Base-by-base conservation (phyloP, 2,113 vertebrate species). In the Pygathrix nemaeus region DNA sequence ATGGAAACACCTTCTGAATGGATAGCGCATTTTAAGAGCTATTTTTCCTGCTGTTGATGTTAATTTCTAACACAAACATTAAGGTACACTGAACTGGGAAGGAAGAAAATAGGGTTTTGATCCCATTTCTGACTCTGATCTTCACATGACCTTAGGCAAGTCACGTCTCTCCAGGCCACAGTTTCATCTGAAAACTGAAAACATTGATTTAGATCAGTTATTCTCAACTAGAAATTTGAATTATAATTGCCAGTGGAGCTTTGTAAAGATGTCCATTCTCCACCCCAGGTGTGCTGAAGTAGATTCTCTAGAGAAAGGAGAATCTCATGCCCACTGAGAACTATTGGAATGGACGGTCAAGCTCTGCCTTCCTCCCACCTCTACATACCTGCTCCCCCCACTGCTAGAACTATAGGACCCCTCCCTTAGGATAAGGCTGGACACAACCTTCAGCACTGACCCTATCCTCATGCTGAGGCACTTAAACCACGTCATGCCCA, bases 101-200 rank as follows among this genome's bases (percentile, higher is more conserved):
- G 25, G 13, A 70, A 93, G 43, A 93, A 90, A 86, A 21, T 4
- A 73, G 18, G 4, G 7, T 40, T 59, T 48, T 45, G 21, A 35
- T 84, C 13, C 73, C 55, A 25, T 35, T 84, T 81, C 73, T 38
- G 20, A 35, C 21, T 38, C 48, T 82, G 27, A 32, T 50, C 16
- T 50, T 57, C 90, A 16, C 32, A 48, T 75, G 88, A 66, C 4
- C 3, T 75, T 55, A 23, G 84, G 13, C 20, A 87, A 81, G 20
- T 84, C 35, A 66, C 45, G 64, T 92, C 38, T 75, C 35, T 43
- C 45, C 79, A n/a, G 27, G 43, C 32, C 35, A 97, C 11, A 50
- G 9, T 27, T 88, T 92, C 88, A 80, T 80, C 64, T 81, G 90
- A 78, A 86, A 96, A 75, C 84, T 73, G 25, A 92, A 79, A 61